A percentile compares a stretch with the other conserved stretches of the same genome.
phyloP scores from a whole-genome alignment of 2,113 vertebrate species.

The Desmodus rotundus region DNA sequence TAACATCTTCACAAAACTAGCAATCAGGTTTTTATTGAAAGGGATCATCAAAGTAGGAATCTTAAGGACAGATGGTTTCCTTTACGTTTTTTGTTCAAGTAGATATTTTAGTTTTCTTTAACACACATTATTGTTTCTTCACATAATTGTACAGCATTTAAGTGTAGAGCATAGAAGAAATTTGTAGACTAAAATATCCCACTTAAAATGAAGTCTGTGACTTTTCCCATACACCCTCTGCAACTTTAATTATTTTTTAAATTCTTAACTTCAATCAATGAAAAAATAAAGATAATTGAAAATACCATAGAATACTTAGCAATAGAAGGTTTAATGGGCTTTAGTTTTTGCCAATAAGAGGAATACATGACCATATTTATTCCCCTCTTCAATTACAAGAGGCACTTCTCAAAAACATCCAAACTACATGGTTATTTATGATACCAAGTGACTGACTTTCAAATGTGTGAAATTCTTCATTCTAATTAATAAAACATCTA shows the following conservation, averaged over 20 bases:
- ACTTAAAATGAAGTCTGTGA: background rate
- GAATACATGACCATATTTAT: background rate
- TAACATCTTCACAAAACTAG: background rate
- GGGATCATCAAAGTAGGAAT: background rate
- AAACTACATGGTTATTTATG: background rate
- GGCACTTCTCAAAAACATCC: fast-evolving
- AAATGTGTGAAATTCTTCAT: background rate
- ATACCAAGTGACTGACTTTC: background rate
- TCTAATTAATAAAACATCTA: slow-evolving; percentile 38
- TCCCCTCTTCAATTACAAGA: background rate
- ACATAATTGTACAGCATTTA: background rate
- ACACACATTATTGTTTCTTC: background rate
- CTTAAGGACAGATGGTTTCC: background rate
- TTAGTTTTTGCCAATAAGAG: background rate
- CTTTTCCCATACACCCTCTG: background rate
- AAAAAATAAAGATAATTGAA: background rate
- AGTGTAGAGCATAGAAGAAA: background rate
- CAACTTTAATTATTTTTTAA: background rate
- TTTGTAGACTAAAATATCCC: background rate
- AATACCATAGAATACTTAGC: background rate
- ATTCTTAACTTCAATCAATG: background rate
- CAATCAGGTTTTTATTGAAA: background rate
- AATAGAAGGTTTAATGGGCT: background rate
- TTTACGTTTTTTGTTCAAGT: background rate
- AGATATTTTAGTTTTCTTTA: background rate